Base-by-base conservation (phyloP, 2,113 vertebrate species). In the Ptilonorhynchus violaceus region DNA sequence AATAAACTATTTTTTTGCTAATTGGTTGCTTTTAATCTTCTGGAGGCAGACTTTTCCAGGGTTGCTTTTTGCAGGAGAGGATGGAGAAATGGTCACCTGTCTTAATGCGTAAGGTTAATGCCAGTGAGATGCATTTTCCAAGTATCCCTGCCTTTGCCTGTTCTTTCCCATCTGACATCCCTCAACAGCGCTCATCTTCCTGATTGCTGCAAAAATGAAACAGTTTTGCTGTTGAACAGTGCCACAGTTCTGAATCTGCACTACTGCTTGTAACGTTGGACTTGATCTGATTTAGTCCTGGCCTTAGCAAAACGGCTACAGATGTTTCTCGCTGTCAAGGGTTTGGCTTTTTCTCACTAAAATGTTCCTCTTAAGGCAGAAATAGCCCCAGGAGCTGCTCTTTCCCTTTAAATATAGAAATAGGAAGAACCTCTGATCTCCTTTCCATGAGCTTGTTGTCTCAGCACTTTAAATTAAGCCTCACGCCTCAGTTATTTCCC, bases 401-500 rank as follows among this genome's bases (percentile, higher is more conserved):
- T 83, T 95, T 68, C 47, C 20, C 91, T 94, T 95, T 95, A 95
- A 84, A 62, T 84, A 3, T 64, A 87, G 64, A 91, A 92, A 81
- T 56, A 92, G 73, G 79, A 96, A 84, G 73, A 82, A 85, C 76
- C 66, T 33, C 69, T 30, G 41, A 70, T 96, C 69, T 81, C 64
- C 47, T 84, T 95, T 79, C 76, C 24, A 33, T 2, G 23, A 72
- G 56, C 44, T 85, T 96, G 85, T 92, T 3, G 0, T 88, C 87
- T 94, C 91, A 89, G 89, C 81, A 69, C 89, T 96, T 96, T 66
- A 92, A 92, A 53, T 94, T 89, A 85, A 93, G 31, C 68, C 25
- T 94, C 60, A 90, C 1, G 42, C 85, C 88, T 95, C 72, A 75
- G 28, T 95, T 90, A 78, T 86, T 95, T 95, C 72, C 91, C 52